Base-by-base conservation (phyloP, 2,797 vertebrate genomes). In the Morus bassanus region DNA sequence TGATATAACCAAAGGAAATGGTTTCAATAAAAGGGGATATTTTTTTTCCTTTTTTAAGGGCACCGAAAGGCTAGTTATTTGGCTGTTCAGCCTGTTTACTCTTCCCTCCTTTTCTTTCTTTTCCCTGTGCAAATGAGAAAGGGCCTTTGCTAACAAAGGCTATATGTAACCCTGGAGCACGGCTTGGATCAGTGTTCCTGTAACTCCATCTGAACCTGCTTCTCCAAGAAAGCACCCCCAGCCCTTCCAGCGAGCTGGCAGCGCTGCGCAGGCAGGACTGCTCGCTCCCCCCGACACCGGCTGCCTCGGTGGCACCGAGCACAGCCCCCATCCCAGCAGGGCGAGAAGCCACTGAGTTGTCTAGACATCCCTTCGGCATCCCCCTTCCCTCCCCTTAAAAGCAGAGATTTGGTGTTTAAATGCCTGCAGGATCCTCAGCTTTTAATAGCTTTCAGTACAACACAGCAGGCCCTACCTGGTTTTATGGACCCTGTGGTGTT, bases 1-100 rank as follows among this genome's bases (percentile, higher is more conserved):
- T 96, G 85, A 97, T 95, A 91, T 94, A 97, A 97, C 88, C 65
- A 78, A 75, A 96, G 95, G 95, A 97, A 97, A 97, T 93, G 80
- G 91, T 91, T 97, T 97, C 81, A 97, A 96, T 96, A 95, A 95
- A 96, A 88, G 18, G 41, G 76, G 84, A 90, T 54, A 64, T 82
- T 83, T 83, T 88, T 85, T 72, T 53, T 24, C 2, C 0, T 17
- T 65, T 65, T 48, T 30, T 45, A 84, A 78, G 92, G 94, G 91
- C 80, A 94, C 33, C 1, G 2, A 93, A 93, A 89, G 92, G 95
- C 59, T 79, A 93, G 85, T 60, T 95, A 64, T 83, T 91, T 95
- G 91, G 70, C 83, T 70, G 23, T 46, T 84, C 59, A 64, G 48
- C 27, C 64, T 85, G 89, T 92, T 96, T 88, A 84, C 19, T 85